These are phyloP conservation scores for Leptura quadrifasciata DNA, from an alignment of 2,888 invertebrate genomes.

Conservation along the genomic window DNA sequence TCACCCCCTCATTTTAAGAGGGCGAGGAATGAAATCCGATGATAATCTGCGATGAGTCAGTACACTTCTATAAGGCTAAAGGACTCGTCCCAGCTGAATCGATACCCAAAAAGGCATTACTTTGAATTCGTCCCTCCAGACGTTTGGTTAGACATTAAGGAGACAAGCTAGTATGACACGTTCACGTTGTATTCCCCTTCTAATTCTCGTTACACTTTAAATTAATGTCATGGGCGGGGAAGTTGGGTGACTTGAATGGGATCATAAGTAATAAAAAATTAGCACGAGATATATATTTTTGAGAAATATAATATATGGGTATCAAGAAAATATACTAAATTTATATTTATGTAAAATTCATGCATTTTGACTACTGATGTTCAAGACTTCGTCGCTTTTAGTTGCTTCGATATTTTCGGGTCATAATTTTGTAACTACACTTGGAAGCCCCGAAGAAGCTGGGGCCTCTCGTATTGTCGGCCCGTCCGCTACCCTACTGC, in stretches of 20 bases:
- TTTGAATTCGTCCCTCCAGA: conserved; percentile 34
- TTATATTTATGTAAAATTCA: too few species aligned
- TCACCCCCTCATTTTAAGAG: conserved; percentile 13
- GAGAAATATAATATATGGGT: too few species aligned
- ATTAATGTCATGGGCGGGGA: conserved; percentile 25
- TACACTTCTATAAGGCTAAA: conserved; percentile 15
- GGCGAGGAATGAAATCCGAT: conserved; percentile 30
- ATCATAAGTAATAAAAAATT: too few species aligned
- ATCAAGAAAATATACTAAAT: too few species aligned
- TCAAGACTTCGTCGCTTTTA: too few species aligned
- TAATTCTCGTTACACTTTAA: conserved; percentile 36
- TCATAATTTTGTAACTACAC: too few species aligned
- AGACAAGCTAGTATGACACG: conserved; percentile 30
- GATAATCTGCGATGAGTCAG: conserved; percentile 42
- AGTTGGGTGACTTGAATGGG: neutral
- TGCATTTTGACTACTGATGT: too few species aligned
- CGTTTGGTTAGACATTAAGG: conserved; percentile 29
- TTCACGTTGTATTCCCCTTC: conserved; percentile 29
- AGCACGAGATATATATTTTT: too few species aligned
- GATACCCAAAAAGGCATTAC: conserved; percentile 37
- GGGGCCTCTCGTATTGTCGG: too few species aligned
- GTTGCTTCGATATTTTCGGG: too few species aligned
- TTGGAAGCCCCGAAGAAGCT: too few species aligned
- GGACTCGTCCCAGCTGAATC: conserved; percentile 27
- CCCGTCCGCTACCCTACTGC: too few species aligned